Conservation (phyloP, 2,888 invertebrate species). For the Melinaea marsaeus region DNA sequence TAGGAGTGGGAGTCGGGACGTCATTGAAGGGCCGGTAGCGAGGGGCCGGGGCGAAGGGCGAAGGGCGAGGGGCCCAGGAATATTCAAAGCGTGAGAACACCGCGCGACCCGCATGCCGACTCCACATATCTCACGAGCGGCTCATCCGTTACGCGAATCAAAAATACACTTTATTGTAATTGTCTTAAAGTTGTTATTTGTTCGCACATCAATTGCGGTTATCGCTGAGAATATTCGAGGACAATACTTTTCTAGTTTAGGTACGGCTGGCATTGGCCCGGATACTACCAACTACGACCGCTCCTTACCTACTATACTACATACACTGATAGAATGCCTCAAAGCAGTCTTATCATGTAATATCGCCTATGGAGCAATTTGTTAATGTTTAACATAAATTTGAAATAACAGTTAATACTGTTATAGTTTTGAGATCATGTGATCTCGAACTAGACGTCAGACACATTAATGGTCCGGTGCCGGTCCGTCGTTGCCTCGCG, state of each 20-base stretch:
- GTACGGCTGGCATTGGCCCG: conserved; percentile 77
- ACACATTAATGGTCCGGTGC: conserved; percentile 59
- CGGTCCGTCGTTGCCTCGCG: conserved; percentile 46
- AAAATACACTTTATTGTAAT: conserved; percentile 49
- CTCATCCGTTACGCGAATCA: conserved; percentile 44
- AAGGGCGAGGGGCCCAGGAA: conserved; percentile 64
- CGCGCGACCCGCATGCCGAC: conserved; percentile 77
- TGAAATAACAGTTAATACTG: too few species aligned
- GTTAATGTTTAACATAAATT: too few species aligned
- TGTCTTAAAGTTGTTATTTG: conserved; percentile 50
- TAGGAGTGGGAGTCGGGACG: conserved; percentile 66
- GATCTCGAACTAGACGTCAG: conserved; percentile 52
- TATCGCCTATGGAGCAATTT: too few species aligned
- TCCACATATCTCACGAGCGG: conserved; percentile 78
- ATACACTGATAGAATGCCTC: too few species aligned
- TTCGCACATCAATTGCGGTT: conserved; percentile 49
- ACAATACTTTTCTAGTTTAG: conserved; percentile 78
- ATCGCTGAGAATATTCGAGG: conserved; percentile 75
- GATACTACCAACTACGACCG: conserved; percentile 72
- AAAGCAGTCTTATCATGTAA: too few species aligned
- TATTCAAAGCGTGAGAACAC: conserved; percentile 78
- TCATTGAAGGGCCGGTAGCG: conserved; percentile 66
- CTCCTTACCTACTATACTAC: conserved; percentile 37
- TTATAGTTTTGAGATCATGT: conserved; percentile 43
- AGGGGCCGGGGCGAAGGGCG: conserved; percentile 33